Percentiles rank a stretch among this genome's conserved stretches.
These are phyloP conservation scores for Stegodyphus mimosarum DNA, from an alignment of 1,140 invertebrate genomes.

Conservation along the genomic window DNA sequence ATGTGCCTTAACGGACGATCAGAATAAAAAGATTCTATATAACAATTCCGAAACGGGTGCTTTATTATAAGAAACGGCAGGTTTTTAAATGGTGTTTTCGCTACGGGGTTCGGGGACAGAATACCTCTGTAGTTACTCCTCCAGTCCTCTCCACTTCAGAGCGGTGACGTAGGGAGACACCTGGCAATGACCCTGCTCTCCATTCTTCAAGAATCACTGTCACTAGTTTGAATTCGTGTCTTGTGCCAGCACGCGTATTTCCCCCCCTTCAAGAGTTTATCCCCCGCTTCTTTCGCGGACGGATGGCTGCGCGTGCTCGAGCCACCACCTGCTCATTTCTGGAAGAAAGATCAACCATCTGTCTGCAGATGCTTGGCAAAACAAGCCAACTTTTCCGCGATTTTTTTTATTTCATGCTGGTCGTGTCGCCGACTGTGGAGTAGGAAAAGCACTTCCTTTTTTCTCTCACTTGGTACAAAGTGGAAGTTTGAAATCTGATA, in stretches of 20 bases:
- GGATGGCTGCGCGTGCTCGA: conserved; percentile 44
- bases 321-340: conserved; percentile 28
- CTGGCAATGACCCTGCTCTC: conserved; percentile 37
- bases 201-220: conserved; percentile 38
- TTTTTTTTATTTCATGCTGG: conserved; percentile 8
- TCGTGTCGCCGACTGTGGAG: neutral
- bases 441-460: conserved; percentile 38
- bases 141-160: too few relatives aligned
- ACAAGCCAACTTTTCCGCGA: conserved; percentile 3
- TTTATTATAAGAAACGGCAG: too few relatives aligned
- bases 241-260: conserved; percentile 39
- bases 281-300: conserved; percentile 20
- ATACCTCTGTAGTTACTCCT: too few relatives aligned
- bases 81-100: too few relatives aligned
- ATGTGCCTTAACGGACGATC: too few relatives aligned
- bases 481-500: too few relatives aligned
- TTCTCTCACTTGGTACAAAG: neutral
- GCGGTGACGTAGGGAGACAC: neutral
- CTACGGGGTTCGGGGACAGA: too few relatives aligned
- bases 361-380: conserved; percentile 35
- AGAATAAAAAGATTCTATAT: too few relatives aligned
- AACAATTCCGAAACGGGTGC: too few relatives aligned
- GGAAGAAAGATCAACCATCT: conserved; percentile 22
- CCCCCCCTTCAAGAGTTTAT: neutral
- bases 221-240: conserved; percentile 13